These are phyloP conservation scores for Physocephala rufipes DNA, from an alignment of 2,888 invertebrate genomes.

Conservation along the genomic window DNA sequence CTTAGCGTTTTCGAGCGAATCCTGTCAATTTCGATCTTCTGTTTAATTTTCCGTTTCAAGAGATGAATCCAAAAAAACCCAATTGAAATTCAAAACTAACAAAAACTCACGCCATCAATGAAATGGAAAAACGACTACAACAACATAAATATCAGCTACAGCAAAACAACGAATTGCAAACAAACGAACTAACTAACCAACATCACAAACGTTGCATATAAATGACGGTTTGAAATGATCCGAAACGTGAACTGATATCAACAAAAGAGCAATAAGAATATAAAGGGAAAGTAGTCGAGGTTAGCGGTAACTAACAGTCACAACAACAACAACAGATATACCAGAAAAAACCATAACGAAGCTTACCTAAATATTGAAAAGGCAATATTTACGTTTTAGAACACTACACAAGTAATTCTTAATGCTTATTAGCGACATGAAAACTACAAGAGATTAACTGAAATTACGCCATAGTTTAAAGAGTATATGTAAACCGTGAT, in stretches of 20 bases:
- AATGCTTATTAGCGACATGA: background rate
- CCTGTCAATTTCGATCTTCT: background rate
- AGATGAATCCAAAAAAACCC: background rate
- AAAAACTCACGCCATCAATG: constrained; percentile 13
- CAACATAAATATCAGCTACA: constrained; percentile 4
- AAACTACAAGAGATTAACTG: background rate
- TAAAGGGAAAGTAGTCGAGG: no score
- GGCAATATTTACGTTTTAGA: background rate
- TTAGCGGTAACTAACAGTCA: no score
- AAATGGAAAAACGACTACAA: constrained; percentile 6
- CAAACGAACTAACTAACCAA: constrained; percentile 7
- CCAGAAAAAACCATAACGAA: no score
- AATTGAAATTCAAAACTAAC: constrained; percentile 10
- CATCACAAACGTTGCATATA: constrained; percentile 28
- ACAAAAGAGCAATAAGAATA: constrained; percentile 1
- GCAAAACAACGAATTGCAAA: background rate
- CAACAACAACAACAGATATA: no score
- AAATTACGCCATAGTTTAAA: no score
- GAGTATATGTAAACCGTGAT: no score
- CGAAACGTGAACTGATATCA: constrained; percentile 18
- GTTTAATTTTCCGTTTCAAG: background rate
- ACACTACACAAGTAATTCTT: background rate
- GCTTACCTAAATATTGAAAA: background rate
- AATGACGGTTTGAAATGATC: constrained; percentile 33
- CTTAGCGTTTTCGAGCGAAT: background rate